Evolutionary conservation across 64 coral and sea anemone genomes (phyloP), one percentile per base, ranked within the genome.

Genomic region (Orbicella faveolata): DNA sequence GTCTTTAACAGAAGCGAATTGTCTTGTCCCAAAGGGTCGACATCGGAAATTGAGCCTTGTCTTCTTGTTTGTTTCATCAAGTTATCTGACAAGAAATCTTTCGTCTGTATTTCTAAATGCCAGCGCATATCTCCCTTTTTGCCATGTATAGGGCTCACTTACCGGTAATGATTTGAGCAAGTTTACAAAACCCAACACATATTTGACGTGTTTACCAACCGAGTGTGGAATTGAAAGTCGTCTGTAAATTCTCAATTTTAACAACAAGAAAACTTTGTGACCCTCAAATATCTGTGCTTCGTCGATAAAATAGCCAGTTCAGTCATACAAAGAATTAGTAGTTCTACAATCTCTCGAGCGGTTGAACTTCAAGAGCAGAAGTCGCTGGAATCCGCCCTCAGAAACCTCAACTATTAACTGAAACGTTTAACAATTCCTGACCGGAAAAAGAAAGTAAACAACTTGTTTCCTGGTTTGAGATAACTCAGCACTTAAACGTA

Each of bases 61-160:
- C 2, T 20, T 20, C 16, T 68, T n/a, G 21, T 70, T 70, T 41
- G 39, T 85, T 85, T 85, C 68, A 85, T 33, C 39, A 41, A 72
- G 82, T 85, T 85, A 85, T 85, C 82, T 52, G 66, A 70, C 82
- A 85, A 23, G 82, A 85, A 85, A 85, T 73, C 82, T 85, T 85
- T 23, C 17, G 6, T 73, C 36, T 85, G 39, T 19, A 52, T 51
- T 85, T 72, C 44, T 52, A 51, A 73, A 85, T 37, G 6, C 62
- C 39, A 72, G 66, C 37, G 36, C 19, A 21, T 85, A 66, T 70
- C 79, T 81, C 37, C 18, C 12, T 35, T 36, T 26, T 11, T 34
- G 14, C 33, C 30, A 79, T 21, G 26, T 79, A 79, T 26, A 79
- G 20, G 77, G 23, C 52, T 79, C 52, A 30, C 17, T 54, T 59